Conservation (phyloP, 2,888 invertebrate species). For the Pammene aurita region DNA sequence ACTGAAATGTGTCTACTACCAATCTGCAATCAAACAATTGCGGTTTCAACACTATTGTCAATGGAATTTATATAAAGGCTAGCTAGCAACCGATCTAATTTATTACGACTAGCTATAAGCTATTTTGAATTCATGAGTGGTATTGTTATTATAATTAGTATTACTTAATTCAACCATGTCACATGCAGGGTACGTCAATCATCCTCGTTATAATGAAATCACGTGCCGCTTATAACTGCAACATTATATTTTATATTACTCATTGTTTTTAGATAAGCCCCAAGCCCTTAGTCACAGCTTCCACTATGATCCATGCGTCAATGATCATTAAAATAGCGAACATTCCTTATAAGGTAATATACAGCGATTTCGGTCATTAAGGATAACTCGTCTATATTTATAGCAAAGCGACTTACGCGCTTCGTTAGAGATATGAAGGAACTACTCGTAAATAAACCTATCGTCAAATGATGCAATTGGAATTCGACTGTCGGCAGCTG, state of each 20-base stretch:
- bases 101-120: constrained; percentile 33
- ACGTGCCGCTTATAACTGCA: constrained; percentile 36
- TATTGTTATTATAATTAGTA: constrained; percentile 40
- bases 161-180: constrained; percentile 32
- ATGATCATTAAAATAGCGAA: constrained; percentile 40
- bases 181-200: constrained; percentile 32
- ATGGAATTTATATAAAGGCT: constrained; percentile 28
- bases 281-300: constrained; percentile 55
- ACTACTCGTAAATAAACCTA: constrained; percentile 40
- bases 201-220: constrained; percentile 40
- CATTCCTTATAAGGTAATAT: constrained; percentile 27
- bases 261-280: constrained; percentile 62
- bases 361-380: constrained; percentile 26
- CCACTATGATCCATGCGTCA: constrained; percentile 49
- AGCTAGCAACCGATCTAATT: constrained; percentile 23
- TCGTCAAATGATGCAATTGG: constrained; percentile 50
- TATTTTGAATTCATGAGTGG: constrained; percentile 36
- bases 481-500: constrained; percentile 47
- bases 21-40: constrained; percentile 23
- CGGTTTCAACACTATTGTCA: constrained; percentile 6
- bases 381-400: constrained; percentile 31
- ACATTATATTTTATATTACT: constrained; percentile 52
- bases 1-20: constrained; percentile 13
- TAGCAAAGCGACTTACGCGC: constrained; percentile 11
- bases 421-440: constrained; percentile 36